A percentile compares a stretch with the other conserved stretches of the same genome.
These are phyloP conservation scores for Poeciliopsis infans DNA, from an alignment of 2,797 vertebrate genomes.

Conservation along the genomic window DNA sequence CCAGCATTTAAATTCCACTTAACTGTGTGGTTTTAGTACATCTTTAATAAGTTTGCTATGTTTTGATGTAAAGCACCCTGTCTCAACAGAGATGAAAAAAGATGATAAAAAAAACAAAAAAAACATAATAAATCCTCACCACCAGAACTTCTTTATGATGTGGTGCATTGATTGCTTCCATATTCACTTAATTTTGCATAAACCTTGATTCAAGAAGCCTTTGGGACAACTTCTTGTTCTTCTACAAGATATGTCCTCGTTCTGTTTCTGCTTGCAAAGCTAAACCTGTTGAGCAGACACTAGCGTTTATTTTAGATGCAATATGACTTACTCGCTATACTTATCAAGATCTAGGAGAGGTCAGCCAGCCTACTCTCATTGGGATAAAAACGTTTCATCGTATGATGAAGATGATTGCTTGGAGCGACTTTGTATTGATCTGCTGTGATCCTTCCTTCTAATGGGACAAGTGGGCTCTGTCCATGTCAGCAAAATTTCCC, in stretches of 20 bases:
- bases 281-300: not conserved
- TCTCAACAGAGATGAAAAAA: not conserved
- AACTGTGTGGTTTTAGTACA: not conserved
- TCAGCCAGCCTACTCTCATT: not conserved
- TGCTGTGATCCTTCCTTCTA: constrained; percentile 4
- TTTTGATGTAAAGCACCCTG: not conserved
- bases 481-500: not conserved
- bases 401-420: not conserved
- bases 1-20: not conserved
- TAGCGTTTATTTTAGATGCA: not conserved
- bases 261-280: not conserved
- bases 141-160: not conserved
- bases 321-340: not conserved
- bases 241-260: not conserved
- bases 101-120: not conserved
- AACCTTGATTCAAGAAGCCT: not conserved
- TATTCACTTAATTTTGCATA: not conserved
- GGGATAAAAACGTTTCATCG: constrained; percentile 7
- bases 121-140: not conserved
- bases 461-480: constrained; percentile 4
- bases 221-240: not conserved
- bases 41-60: not conserved
- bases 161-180: not conserved
- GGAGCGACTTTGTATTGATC: constrained; percentile 20
- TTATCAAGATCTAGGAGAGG: not conserved